Evolutionary conservation across 2,113 vertebrate genomes (phyloP).

Genomic region (Spheniscus mendiculus): DNA sequence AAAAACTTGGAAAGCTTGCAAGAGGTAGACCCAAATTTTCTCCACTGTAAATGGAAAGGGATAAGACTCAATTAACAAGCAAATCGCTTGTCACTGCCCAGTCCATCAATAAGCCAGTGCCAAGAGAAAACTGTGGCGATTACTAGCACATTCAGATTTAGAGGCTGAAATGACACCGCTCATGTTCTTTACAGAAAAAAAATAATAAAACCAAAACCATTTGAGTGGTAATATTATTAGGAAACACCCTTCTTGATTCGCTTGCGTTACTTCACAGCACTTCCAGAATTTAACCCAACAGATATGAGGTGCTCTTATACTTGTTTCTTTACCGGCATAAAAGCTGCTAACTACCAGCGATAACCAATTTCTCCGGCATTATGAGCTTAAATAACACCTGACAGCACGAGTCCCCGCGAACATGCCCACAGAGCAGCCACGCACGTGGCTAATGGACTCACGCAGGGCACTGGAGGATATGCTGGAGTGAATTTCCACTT

Average conservation of each 20-base stretch:
- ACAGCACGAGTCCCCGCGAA: conserved; percentile 26
- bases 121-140: background rate
- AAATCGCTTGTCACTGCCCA: background rate
- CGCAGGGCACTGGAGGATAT: conserved; percentile 56
- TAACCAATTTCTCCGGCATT: conserved; percentile 5
- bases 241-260: background rate
- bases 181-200: background rate
- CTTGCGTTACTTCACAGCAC: background rate
- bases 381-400: conserved; percentile 11
- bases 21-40: background rate
- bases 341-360: background rate
- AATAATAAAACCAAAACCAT: background rate
- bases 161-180: background rate
- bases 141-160: background rate
- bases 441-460: conserved; percentile 46
- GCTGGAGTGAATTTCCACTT: conserved; percentile 46
- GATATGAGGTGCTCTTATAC: background rate
- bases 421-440: conserved; percentile 1
- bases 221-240: background rate
- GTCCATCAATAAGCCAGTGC: background rate
- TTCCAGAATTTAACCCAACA: background rate
- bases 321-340: background rate
- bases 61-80: background rate
- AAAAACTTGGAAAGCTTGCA: background rate
- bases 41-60: background rate